Base-by-base conservation (phyloP, 2,797 vertebrate genomes). In the Oreonectes daqikongensis region DNA sequence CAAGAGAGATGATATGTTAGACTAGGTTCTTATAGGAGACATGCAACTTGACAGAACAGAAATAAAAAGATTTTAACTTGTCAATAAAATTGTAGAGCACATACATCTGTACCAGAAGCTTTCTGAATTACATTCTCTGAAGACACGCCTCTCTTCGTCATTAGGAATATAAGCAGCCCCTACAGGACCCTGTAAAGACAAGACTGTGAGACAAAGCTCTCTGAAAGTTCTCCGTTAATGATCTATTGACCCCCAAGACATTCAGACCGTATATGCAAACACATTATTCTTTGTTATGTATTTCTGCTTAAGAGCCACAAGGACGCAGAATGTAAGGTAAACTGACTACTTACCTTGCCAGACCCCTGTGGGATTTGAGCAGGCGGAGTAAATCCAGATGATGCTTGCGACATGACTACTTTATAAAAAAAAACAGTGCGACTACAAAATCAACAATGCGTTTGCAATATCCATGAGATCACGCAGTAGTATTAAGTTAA, bases 91-190 rank as follows among this genome's bases (percentile, higher is more conserved):
- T 22, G 22, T 7, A 15, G 1, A 65, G 22, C 12, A 53, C 93
- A 88, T 76, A 95, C 94, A 93, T 91, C 94, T 89, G 17, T 93
- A 94, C 44, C 88, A 90, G 79, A 93, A 91, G 82, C 94, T 94
- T 80, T 95, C 94, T 10, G 84, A 78, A 52, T 86, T 90, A 81
- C 94, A 95, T 76, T 95, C 92, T 78, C 76, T 90, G 2, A 95
- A 90, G 28, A 94, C 82, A 69, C 86, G 86, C 77, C 82, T 89
- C 85, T 95, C 94, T 57, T 94, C 94, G 38, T 94, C 93, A 22
- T 91, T 94, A 0, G 91, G 91, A 78, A 92, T 65, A 17, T 94
- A 94, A 40, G 86, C 79, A 48, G 79, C 82, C 18, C 87, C 87
- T 70, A 90, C 24, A 44, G 83, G 83, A 78, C 87, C 88, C 91